Evolutionary conservation across 2,888 invertebrate genomes (phyloP).

Genomic region (Agrochola litura): DNA sequence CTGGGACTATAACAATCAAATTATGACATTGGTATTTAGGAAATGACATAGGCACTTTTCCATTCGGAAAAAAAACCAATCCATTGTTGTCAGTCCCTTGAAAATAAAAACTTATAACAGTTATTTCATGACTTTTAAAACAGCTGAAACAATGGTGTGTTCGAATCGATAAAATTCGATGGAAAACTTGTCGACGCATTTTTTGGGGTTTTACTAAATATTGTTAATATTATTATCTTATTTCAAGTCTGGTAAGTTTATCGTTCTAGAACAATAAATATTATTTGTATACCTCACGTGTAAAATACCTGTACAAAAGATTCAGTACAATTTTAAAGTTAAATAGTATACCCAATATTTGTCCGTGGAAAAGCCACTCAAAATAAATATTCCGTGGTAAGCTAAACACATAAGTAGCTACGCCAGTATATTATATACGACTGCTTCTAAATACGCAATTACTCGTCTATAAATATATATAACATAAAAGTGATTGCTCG

Average conservation of each 20-base stretch:
- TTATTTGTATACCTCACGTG: neutral
- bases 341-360: neutral
- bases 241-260: neutral
- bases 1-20: neutral
- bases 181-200: neutral
- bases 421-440: conserved; percentile 11
- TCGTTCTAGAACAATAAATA: neutral
- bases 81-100: conserved; percentile 12
- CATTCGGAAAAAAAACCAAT: neutral
- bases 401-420: neutral
- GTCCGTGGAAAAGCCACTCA: no score
- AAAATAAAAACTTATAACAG: neutral
- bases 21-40: neutral
- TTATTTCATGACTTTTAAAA: neutral
- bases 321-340: neutral
- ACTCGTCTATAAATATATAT: conserved; percentile 32
- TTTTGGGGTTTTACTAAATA: neutral
- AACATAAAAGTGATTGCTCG: conserved; percentile 44
- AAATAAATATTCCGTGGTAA: conserved; percentile 1
- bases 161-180: neutral
- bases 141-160: neutral
- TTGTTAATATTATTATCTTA: neutral
- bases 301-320: neutral
- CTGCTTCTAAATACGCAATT: conserved; percentile 37
- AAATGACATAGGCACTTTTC: neutral